Percentiles rank a stretch among this genome's conserved stretches.
These are phyloP conservation scores for Motacilla tschutschensis DNA, from an alignment of 2,113 vertebrate genomes.

Conservation along the genomic window DNA sequence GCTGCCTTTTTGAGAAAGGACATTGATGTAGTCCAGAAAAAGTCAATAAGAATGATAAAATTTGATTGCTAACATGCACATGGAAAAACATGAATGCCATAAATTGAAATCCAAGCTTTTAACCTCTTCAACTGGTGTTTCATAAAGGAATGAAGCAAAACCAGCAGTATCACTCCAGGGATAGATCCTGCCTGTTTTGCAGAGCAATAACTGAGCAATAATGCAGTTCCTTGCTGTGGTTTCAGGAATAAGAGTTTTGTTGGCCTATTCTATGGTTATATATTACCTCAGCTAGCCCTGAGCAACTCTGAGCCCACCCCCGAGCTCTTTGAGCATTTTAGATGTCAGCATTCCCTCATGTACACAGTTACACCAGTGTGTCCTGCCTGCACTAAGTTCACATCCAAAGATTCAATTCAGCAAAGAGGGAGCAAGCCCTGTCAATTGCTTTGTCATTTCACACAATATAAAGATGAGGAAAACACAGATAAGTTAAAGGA, in stretches of 20 bases:
- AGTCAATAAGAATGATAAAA: constrained; percentile 17
- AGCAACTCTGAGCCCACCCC: background rate
- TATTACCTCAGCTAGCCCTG: background rate
- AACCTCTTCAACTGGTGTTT: constrained; percentile 27
- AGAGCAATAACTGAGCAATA: background rate
- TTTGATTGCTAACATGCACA: constrained; percentile 16
- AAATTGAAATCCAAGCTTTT: constrained; percentile 2
- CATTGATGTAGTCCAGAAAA: background rate
- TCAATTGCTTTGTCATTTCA: background rate
- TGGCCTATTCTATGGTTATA: background rate
- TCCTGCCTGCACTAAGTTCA: background rate
- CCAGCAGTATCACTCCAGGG: background rate
- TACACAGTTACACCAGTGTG: background rate
- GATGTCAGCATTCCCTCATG: background rate
- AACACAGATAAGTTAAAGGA: background rate
- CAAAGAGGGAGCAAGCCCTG: background rate
- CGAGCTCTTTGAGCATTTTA: background rate
- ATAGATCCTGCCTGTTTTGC: background rate
- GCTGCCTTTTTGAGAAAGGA: constrained; percentile 5
- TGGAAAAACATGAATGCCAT: background rate
- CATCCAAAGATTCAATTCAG: background rate
- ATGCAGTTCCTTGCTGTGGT: background rate
- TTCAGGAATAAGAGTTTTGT: background rate
- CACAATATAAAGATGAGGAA: background rate
- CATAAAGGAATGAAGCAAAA: constrained; percentile 12